These are phyloP conservation scores for Dastarcus helophoroides DNA, from an alignment of 2,888 invertebrate genomes.

Conservation along the genomic window DNA sequence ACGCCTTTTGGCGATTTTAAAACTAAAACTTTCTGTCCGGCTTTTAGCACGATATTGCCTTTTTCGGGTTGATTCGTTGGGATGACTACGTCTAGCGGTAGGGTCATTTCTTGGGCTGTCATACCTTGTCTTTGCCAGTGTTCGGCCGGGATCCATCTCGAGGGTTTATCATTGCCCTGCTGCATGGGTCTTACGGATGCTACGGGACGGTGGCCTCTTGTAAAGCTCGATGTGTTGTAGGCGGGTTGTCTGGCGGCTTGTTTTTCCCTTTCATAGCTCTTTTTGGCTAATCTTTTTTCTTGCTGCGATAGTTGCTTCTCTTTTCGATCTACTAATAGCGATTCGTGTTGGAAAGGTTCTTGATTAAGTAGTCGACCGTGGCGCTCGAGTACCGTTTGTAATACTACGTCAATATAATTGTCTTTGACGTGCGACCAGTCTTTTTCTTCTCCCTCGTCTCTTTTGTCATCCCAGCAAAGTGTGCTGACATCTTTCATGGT, in stretches of 20 bases:
- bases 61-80: slow-evolving; percentile 85
- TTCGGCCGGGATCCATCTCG: slow-evolving; percentile 76
- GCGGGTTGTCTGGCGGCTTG: slow-evolving; percentile 47
- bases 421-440: slow-evolving; percentile 61
- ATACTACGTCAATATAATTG: slow-evolving; percentile 69
- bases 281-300: slow-evolving; percentile 85
- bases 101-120: slow-evolving; percentile 89
- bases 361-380: slow-evolving; percentile 57
- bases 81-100: slow-evolving; percentile 82
- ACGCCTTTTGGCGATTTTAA: slow-evolving; percentile 92
- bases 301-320: slow-evolving; percentile 89
- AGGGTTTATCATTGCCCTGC: slow-evolving; percentile 28
- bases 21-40: slow-evolving; percentile 90
- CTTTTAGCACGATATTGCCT: slow-evolving; percentile 80
- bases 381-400: slow-evolving; percentile 58
- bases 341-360: slow-evolving; percentile 93
- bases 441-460: slow-evolving; percentile 69
- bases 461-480: slow-evolving; percentile 81
- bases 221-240: slow-evolving; percentile 23
- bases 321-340: slow-evolving; percentile 84
- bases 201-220: slow-evolving; percentile 37
- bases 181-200: slow-evolving; percentile 74
- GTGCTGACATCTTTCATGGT: slow-evolving; percentile 83
- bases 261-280: slow-evolving; percentile 90
- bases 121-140: slow-evolving; percentile 90